Base-by-base conservation (phyloP, 2,113 vertebrate species). In the Lepisosteus oculatus region DNA sequence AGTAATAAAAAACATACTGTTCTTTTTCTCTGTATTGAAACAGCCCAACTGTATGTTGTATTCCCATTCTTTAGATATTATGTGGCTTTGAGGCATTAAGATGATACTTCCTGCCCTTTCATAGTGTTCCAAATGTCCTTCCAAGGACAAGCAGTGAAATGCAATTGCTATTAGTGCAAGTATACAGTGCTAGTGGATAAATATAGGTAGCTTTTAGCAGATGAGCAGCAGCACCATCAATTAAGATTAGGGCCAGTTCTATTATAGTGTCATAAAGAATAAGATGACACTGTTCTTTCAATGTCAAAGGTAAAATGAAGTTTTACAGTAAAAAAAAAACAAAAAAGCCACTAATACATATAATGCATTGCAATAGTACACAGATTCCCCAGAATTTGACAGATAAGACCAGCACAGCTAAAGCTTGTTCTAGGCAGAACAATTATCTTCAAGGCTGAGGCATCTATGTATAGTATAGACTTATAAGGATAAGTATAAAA, bases 121-220 rank as follows among this genome's bases (percentile, higher is more conserved):
- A 0, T 61, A 79, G 84, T 87, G 74, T 89, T 83, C 78, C 85
- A 85, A 86, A 81, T 84, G 86, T 87, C 85, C 82, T 90, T 89
- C 89, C 91, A 95, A 94, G 93, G 92, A 92, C 93, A 89, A 83
- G 86, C 82, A 85, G 86, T 84, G 84, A 91, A 88, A 93, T 91
- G 90, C 88, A 94, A 94, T 94, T 90, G 86, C 90, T 94, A 89
- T 91, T 93, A 95, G 92, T 91, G 92, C 83, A 81, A 85, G 89
- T 89, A 88, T 90, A 89, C 80, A 89, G 85, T 78, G 79, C 68
- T 76, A 77, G 84, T 85, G 87, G 88, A 93, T 92, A 93, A 92
- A 93, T 92, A 92, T 83, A 88, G 88, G 83, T 81, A 83, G 93
- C 93, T 96, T 93, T 96, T 94, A 96, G 92, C 87, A 92, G 90